A percentile compares a stretch with the other conserved stretches of the same genome.
These are phyloP conservation scores for Nothoprocta pentlandii DNA, from an alignment of 2,113 vertebrate genomes.

Conservation along the genomic window DNA sequence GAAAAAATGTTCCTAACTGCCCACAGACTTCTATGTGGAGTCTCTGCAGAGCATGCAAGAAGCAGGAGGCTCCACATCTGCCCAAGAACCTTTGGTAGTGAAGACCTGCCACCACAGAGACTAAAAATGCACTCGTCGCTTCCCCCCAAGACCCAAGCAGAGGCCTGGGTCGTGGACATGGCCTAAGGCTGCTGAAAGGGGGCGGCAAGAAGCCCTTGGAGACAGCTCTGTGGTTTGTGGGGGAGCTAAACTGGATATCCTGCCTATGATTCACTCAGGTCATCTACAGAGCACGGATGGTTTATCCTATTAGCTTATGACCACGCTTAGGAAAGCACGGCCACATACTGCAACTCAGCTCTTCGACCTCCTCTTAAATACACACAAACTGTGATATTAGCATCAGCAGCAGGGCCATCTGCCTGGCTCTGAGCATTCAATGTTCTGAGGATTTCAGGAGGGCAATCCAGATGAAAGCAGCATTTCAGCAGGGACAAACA, in stretches of 20 bases:
- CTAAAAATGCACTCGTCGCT: accelerated
- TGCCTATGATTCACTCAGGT: slow-evolving; percentile 21
- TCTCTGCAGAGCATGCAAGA: accelerated
- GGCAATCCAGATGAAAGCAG: neutral
- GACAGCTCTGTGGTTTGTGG: slow-evolving; percentile 58
- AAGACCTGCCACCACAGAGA: accelerated
- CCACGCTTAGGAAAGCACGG: neutral
- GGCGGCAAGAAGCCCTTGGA: neutral
- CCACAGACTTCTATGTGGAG: neutral
- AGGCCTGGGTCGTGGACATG: accelerated
- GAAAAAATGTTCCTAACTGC: neutral
- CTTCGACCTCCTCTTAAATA: neutral
- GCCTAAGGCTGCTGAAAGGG: neutral
- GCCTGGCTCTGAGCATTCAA: neutral
- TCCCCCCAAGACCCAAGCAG: neutral
- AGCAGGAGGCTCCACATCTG: neutral
- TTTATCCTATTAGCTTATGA: neutral
- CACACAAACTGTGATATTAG: accelerated
- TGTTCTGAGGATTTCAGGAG: neutral
- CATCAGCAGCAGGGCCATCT: accelerated
- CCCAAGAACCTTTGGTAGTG: accelerated
- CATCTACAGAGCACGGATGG: slow-evolving; percentile 26
- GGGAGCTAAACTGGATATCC: slow-evolving; percentile 45
- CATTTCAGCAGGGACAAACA: neutral
- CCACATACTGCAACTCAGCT: neutral